Conservation (phyloP, 2,888 invertebrate species). For the Cephonodes hylas region DNA sequence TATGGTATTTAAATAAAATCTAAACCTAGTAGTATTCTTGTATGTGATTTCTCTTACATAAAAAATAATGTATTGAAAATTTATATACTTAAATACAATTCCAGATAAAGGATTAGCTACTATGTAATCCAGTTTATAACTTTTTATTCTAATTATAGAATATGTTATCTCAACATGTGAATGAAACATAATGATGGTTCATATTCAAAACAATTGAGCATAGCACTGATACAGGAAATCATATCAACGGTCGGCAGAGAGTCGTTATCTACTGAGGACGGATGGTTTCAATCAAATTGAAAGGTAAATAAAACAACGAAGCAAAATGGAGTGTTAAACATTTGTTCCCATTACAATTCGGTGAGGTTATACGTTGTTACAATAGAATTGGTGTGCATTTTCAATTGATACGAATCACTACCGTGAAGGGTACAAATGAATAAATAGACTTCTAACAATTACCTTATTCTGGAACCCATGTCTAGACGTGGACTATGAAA, state of each 20-base stretch:
- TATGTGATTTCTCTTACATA: too few relatives aligned
- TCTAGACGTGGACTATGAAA: slow-evolving; percentile 64
- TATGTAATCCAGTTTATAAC: neutral
- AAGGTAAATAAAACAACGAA: slow-evolving; percentile 33
- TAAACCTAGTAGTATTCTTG: too few relatives aligned
- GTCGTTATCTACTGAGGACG: slow-evolving; percentile 19
- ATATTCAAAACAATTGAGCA: slow-evolving; percentile 10
- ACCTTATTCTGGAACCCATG: slow-evolving; percentile 78
- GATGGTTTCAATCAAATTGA: slow-evolving; percentile 18
- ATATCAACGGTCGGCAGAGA: slow-evolving; percentile 17
- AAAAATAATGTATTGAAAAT: neutral
- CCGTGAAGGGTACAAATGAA: slow-evolving; percentile 6
- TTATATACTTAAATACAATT: neutral
- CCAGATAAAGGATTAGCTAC: neutral
- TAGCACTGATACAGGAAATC: slow-evolving; percentile 18
- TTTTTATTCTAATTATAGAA: neutral
- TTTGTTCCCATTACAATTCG: neutral
- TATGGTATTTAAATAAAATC: too few relatives aligned
- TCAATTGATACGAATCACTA: slow-evolving; percentile 8
- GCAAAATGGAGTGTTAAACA: slow-evolving; percentile 32
- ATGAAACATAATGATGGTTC: neutral
- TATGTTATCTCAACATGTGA: slow-evolving; percentile 1
- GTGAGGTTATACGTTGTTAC: neutral
- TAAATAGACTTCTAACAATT: slow-evolving; percentile 25
- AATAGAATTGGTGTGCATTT: neutral